Evolutionary conservation across 2,113 vertebrate genomes (phyloP).

Genomic region (Barnardius zonarius): DNA sequence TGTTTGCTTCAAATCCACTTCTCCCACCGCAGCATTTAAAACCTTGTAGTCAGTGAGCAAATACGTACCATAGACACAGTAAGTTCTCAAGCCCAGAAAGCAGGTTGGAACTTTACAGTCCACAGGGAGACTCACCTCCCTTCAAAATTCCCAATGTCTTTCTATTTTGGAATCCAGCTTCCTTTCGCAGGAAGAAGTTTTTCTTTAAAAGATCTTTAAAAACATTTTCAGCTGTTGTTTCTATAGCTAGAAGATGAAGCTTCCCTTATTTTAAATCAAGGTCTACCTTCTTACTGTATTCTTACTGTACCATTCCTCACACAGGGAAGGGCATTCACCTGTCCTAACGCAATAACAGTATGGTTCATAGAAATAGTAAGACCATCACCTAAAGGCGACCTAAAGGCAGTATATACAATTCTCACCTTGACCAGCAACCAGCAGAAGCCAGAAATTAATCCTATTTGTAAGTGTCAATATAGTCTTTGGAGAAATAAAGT

Average conservation of each 20-base stretch:
- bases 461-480: neutral
- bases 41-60: neutral
- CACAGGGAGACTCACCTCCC: neutral
- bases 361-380: neutral
- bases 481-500: neutral
- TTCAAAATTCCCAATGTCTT: neutral
- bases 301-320: neutral
- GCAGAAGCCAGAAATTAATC: neutral
- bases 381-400: too few species aligned
- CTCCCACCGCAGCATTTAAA: slow-evolving; percentile 9
- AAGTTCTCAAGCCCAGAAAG: neutral
- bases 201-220: neutral
- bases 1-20: slow-evolving; percentile 18
- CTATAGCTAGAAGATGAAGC: neutral
- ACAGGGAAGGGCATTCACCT: neutral
- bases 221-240: neutral
- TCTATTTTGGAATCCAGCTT: neutral
- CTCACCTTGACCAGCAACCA: neutral
- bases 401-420: neutral
- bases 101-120: neutral
- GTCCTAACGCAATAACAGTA: neutral
- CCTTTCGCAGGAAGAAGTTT: neutral
- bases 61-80: neutral
- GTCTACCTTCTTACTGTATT: neutral
- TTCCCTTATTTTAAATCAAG: neutral